Evolutionary conservation across 1,140 invertebrate genomes (phyloP).

Genomic region (Trinorchestia longiramus): DNA sequence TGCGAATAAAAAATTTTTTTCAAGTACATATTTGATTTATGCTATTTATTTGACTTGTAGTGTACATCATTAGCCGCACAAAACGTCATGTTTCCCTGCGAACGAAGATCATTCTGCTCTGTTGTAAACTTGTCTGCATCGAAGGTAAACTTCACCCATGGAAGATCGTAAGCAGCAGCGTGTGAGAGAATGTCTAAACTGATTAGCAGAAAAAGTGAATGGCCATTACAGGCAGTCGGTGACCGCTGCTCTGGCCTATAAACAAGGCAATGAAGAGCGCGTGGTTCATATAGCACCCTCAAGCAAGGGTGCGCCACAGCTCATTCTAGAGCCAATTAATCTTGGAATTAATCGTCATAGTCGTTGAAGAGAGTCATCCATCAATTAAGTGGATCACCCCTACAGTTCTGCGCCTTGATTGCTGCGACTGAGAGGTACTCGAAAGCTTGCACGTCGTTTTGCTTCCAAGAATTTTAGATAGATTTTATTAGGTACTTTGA

Average conservation of each 20-base stretch:
- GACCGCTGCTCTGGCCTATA: not conserved
- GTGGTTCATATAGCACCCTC: not conserved
- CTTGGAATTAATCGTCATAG: slow-evolving; percentile 46
- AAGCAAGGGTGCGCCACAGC: not conserved
- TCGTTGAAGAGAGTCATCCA: slow-evolving; percentile 8
- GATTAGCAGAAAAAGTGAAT: not conserved
- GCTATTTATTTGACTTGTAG: not conserved
- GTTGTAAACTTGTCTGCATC: not conserved
- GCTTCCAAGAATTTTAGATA: not conserved
- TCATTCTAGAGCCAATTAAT: slow-evolving; percentile 20
- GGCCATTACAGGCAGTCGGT: not conserved
- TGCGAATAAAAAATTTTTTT: too few relatives aligned
- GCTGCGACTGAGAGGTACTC: not conserved
- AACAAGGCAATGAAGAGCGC: not conserved
- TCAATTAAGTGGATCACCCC: slow-evolving; percentile 48
- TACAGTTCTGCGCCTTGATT: not conserved
- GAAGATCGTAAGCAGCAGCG: not conserved
- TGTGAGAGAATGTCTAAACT: not conserved
- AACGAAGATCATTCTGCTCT: not conserved
- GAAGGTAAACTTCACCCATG: not conserved
- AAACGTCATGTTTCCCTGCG: not conserved
- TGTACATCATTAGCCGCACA: not conserved
- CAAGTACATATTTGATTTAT: not conserved
- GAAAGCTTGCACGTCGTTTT: not conserved
- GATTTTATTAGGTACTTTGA: not conserved